A percentile compares a stretch with the other conserved stretches of the same genome.
Conservation (phyloP, 1,140 invertebrate genomes). For the Zaprionus vittiger region DNA sequence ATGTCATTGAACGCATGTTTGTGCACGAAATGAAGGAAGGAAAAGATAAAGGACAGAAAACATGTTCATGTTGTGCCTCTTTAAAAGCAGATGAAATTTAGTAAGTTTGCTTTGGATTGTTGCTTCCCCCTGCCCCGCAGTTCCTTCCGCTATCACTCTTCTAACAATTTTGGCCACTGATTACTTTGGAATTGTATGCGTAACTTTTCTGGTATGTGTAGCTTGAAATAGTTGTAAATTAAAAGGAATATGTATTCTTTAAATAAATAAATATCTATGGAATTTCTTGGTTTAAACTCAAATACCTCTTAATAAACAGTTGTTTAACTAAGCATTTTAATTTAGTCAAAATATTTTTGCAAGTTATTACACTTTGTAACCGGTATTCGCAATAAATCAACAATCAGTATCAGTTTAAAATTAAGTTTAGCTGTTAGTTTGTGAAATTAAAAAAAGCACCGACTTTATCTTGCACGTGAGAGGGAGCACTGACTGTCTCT, state of each 20-base stretch:
- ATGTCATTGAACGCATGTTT: conserved; percentile 59
- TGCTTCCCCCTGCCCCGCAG: background rate
- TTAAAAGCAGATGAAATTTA: conserved; percentile 53
- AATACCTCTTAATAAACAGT: background rate
- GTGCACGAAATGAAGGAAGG: conserved; percentile 6
- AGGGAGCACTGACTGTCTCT: background rate
- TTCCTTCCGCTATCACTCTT: background rate
- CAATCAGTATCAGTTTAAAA: background rate
- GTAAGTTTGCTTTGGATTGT: conserved; percentile 4
- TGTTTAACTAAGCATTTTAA: background rate
- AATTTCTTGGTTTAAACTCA: background rate
- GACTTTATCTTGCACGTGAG: background rate
- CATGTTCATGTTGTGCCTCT: background rate
- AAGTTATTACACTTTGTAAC: too few species aligned
- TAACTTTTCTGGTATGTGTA: background rate
- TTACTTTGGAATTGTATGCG: background rate
- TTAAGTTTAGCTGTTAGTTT: background rate
- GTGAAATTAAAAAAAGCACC: background rate
- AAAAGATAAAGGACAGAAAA: conserved; percentile 19
- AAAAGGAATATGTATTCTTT: background rate
- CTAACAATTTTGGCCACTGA: background rate
- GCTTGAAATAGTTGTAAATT: background rate
- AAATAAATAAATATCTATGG: too few species aligned
- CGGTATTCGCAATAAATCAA: too few species aligned
- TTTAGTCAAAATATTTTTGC: background rate